Conservation (phyloP, 1,140 invertebrate genomes). For the Bombus cullumanus region DNA sequence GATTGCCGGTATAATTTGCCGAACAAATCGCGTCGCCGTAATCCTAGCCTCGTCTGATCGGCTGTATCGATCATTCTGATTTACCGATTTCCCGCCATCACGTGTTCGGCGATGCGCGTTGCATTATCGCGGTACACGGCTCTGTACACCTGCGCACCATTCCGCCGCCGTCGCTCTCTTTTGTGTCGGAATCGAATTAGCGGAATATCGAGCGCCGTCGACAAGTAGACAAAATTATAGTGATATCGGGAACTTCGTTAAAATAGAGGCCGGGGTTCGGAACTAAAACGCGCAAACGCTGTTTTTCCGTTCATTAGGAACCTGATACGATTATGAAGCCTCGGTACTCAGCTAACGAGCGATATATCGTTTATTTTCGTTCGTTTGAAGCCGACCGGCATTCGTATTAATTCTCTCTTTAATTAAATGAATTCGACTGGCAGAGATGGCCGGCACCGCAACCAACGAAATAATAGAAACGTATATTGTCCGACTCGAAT, state of each 20-base stretch:
- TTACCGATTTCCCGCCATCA: conserved; percentile 54
- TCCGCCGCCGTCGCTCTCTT: conserved; percentile 23
- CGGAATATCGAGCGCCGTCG: conserved; percentile 17
- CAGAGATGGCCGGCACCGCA: neutral
- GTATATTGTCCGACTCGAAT: conserved; percentile 4
- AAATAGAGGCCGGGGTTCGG: conserved; percentile 20
- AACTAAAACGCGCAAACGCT: conserved; percentile 44
- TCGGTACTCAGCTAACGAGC: conserved; percentile 52
- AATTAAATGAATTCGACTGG: conserved; percentile 61
- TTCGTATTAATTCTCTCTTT: conserved; percentile 60
- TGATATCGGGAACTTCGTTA: conserved; percentile 58
- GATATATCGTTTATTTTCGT: conserved; percentile 65
- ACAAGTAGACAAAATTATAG: conserved; percentile 56
- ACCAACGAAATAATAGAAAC: conserved; percentile 44
- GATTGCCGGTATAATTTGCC: conserved; percentile 70
- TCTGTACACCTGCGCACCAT: conserved; percentile 21
- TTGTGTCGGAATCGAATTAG: conserved; percentile 54
- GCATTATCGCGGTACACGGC: conserved; percentile 53
- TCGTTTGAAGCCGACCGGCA: conserved; percentile 25
- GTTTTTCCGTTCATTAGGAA: conserved; percentile 67
- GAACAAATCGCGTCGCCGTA: conserved; percentile 67
- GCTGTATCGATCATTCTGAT: conserved; percentile 66
- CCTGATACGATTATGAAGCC: conserved; percentile 55
- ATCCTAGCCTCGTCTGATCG: conserved; percentile 62
- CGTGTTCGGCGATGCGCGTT: conserved; percentile 40